Conservation (phyloP, 1,140 invertebrate genomes). For the Cepaea nemoralis region DNA sequence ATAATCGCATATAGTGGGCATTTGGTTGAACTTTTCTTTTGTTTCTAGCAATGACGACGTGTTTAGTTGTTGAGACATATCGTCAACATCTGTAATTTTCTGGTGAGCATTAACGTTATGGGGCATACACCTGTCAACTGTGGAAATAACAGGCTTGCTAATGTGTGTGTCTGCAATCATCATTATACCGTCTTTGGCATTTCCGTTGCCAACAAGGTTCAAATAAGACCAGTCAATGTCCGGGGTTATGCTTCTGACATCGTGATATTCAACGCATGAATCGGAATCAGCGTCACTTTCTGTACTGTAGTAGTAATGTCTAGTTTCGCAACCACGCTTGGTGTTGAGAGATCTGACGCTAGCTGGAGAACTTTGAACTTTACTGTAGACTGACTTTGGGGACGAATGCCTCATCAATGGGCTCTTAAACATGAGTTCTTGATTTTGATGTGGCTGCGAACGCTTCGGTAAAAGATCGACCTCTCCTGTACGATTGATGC, state of each 20-base stretch:
- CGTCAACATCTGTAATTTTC: background rate
- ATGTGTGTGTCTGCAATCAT: background rate
- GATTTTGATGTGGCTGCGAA: background rate
- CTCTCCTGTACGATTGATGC: too few species aligned
- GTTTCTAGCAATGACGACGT: too few species aligned
- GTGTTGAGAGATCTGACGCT: background rate
- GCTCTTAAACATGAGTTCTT: background rate
- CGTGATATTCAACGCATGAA: background rate
- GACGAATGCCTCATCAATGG: background rate
- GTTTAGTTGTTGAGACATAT: too few species aligned
- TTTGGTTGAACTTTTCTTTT: background rate
- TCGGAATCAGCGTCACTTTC: conserved; percentile 40
- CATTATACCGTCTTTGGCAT: background rate
- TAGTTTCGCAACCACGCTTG: background rate
- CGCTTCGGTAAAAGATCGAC: background rate
- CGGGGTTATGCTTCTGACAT: conserved; percentile 8
- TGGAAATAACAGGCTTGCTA: too few species aligned
- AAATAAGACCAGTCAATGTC: conserved; percentile 40
- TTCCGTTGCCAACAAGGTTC: conserved; percentile 24
- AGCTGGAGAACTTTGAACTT: background rate
- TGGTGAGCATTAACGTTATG: background rate
- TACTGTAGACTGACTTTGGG: background rate
- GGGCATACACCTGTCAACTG: background rate
- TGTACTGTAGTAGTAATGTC: conserved; percentile 5
- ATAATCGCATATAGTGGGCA: background rate